Evolutionary conservation across 2,888 invertebrate species (phyloP).

Genomic region (Pardosa pseudoannulata): DNA sequence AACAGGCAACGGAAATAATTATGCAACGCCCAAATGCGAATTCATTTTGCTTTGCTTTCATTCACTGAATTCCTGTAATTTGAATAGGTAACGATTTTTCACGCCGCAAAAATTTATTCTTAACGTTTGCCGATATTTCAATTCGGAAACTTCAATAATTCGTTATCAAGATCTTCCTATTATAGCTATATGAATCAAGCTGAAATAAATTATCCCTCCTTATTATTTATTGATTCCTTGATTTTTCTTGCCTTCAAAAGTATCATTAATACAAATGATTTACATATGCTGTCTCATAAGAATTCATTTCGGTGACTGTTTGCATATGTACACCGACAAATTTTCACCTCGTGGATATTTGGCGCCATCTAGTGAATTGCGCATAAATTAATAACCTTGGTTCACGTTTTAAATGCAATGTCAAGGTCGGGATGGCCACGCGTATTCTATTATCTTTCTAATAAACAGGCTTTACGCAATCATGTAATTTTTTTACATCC

Average conservation of each 20-base stretch:
- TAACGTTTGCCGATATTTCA: conserved; percentile 13
- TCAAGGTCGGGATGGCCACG: too few species aligned
- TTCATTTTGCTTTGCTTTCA: background rate
- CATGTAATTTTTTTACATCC: too few species aligned
- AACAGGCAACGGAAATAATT: background rate
- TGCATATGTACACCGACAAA: background rate
- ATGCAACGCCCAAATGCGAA: conserved; percentile 1
- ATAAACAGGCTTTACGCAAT: too few species aligned
- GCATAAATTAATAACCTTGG: background rate
- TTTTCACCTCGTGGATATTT: background rate
- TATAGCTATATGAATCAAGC: background rate
- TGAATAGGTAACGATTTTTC: conserved; percentile 16
- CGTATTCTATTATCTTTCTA: too few species aligned
- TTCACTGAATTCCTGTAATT: background rate
- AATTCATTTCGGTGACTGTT: conserved; percentile 5
- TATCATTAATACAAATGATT: conserved; percentile 12
- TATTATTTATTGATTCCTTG: conserved; percentile 11
- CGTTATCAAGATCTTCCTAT: conserved; percentile 1
- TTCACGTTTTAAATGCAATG: background rate
- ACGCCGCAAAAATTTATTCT: background rate
- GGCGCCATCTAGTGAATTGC: background rate
- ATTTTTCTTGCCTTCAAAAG: background rate
- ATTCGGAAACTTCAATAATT: background rate
- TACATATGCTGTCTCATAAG: conserved; percentile 1
- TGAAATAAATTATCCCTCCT: background rate